Conservation (phyloP, 2,888 invertebrate genomes). For the Pseudococcus longispinus region DNA sequence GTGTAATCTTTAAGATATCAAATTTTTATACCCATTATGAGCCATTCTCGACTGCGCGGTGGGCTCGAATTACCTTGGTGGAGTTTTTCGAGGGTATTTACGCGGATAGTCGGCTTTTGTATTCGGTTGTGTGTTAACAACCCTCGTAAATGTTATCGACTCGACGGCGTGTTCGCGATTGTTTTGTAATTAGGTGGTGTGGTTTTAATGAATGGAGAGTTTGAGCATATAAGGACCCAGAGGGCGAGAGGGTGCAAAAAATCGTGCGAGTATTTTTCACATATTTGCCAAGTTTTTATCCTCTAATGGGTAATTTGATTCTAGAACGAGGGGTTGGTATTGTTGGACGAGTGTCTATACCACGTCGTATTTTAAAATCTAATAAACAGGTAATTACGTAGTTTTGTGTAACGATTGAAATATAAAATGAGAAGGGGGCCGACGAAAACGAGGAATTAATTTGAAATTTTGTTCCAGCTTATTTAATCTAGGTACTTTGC, state of each 20-base stretch:
- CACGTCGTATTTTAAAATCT: background rate
- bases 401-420: background rate
- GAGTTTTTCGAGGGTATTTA: conserved; percentile 12
- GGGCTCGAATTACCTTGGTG: background rate
- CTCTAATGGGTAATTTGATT: background rate
- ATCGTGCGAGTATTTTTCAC: background rate
- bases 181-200: conserved; percentile 11
- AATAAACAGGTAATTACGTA: background rate
- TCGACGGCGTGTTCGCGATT: conserved; percentile 1
- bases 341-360: background rate
- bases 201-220: conserved; percentile 4
- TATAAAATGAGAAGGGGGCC: background rate
- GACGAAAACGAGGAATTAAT: background rate
- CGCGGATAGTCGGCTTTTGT: background rate
- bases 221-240: background rate
- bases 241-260: background rate
- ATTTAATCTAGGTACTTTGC: background rate
- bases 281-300: background rate
- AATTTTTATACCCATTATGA: background rate
- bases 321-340: background rate
- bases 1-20: conserved; percentile 27
- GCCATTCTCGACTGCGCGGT: background rate
- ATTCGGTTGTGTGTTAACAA: conserved; percentile 7
- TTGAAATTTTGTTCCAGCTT: background rate
- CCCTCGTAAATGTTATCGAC: conserved; percentile 12